Percentiles rank a stretch among this genome's conserved stretches.
phyloP scores from a whole-genome alignment of 64 coral and sea anemone species.

The Actinia equina region DNA sequence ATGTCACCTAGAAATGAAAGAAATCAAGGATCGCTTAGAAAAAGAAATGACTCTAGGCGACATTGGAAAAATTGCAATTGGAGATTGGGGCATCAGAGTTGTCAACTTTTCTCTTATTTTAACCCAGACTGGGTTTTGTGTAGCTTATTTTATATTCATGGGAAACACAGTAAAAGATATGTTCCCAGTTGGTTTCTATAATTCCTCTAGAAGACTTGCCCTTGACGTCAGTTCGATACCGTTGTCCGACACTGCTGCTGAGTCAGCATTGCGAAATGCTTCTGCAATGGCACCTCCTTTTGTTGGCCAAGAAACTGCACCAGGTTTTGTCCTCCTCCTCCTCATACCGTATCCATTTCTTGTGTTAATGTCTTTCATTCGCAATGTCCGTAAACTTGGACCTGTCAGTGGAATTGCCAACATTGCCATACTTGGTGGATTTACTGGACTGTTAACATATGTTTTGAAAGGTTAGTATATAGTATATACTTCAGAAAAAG shows the following conservation, averaged over 20 bases:
- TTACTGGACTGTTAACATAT: slow-evolving; percentile 70
- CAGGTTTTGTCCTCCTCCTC: slow-evolving; percentile 60
- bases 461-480: slow-evolving; percentile 15
- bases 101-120: slow-evolving; percentile 81
- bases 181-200: slow-evolving; percentile 53
- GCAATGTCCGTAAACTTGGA: slow-evolving; percentile 84
- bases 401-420: slow-evolving; percentile 89
- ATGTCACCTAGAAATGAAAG: slow-evolving; percentile 60
- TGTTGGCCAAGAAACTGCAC: slow-evolving; percentile 30
- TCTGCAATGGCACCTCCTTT: slow-evolving; percentile 30
- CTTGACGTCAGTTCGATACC: not conserved
- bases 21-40: slow-evolving; percentile 74
- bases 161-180: slow-evolving; percentile 88
- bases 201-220: slow-evolving; percentile 19
- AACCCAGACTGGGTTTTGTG: slow-evolving; percentile 92
- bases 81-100: slow-evolving; percentile 84
- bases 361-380: slow-evolving; percentile 70
- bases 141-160: slow-evolving; percentile 98
- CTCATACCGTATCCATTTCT: slow-evolving; percentile 83
- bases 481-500: too few relatives aligned
- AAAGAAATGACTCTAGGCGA: slow-evolving; percentile 89
- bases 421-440: slow-evolving; percentile 69
- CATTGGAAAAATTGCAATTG: slow-evolving; percentile 82
- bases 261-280: slow-evolving; percentile 19
- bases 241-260: not conserved